A percentile compares a stretch with the other conserved stretches of the same genome.
Conservation (phyloP, 2,113 vertebrate genomes). For the Macaca mulatta region DNA sequence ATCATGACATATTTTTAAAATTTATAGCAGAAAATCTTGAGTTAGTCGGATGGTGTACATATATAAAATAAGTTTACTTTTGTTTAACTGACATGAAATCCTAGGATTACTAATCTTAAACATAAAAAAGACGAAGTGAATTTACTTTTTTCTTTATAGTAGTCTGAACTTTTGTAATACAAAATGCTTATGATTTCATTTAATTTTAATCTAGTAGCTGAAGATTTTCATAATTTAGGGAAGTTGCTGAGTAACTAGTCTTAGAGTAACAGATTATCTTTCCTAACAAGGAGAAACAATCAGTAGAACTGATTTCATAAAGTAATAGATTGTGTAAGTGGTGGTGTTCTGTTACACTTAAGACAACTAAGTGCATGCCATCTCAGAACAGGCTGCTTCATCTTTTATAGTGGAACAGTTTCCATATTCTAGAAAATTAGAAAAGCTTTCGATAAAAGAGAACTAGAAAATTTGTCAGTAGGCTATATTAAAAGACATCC, state of each 20-base stretch:
- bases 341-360: not conserved
- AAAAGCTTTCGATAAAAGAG: not conserved
- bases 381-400: not conserved
- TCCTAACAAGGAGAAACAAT: slow-evolving; percentile 17
- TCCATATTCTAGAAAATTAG: not conserved
- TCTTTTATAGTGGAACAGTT: not conserved
- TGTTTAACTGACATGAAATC: not conserved
- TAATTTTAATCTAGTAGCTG: not conserved
- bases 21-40: not conserved
- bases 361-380: not conserved
- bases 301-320: not conserved
- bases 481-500: not conserved
- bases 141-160: slow-evolving; percentile 3
- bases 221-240: slow-evolving; percentile 22
- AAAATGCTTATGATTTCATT: not conserved
- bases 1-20: not conserved
- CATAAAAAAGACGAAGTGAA: not conserved
- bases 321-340: not conserved
- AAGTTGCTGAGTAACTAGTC: not conserved
- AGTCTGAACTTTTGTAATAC: not conserved
- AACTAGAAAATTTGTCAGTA: not conserved
- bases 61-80: slow-evolving; percentile 16
- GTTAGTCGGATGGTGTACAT: not conserved
- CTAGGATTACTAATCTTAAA: not conserved
- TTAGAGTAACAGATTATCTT: slow-evolving; percentile 4